Conservation (phyloP, 2,113 vertebrate species). For the Todiramphus saurophagus region DNA sequence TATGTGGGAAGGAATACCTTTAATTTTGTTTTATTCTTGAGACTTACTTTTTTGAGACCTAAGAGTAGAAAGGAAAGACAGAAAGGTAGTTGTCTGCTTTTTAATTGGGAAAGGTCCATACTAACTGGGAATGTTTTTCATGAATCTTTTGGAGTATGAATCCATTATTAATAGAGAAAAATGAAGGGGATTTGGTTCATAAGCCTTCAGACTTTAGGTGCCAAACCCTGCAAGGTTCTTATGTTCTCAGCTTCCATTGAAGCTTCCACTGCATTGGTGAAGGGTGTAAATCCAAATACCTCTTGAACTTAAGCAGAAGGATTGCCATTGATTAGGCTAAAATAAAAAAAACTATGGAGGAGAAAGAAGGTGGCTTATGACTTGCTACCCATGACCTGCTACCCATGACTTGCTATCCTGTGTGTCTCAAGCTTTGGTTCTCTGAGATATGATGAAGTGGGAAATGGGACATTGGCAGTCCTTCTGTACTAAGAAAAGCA, state of each 20-base stretch:
- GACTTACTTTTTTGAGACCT: not conserved
- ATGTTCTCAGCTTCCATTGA: not conserved
- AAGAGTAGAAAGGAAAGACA: not conserved
- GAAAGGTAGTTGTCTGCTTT: not conserved
- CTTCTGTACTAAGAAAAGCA: not conserved
- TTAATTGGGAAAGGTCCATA: not conserved
- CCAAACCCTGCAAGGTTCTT: not conserved
- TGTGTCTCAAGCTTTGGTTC: not conserved
- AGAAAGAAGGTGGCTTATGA: not conserved
- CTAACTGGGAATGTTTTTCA: not conserved
- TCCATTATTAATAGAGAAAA: not conserved
- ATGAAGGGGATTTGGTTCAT: not conserved
- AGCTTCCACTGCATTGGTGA: not conserved
- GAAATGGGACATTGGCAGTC: rapidly evolving
- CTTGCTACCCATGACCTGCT: not conserved
- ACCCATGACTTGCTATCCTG: not conserved
- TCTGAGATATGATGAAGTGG: not conserved
- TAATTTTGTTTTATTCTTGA: not conserved
- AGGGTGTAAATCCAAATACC: not conserved
- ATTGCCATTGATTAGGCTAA: not conserved
- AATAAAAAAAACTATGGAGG: not conserved
- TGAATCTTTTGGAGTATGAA: not conserved
- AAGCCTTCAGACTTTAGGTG: not conserved
- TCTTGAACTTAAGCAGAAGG: not conserved
- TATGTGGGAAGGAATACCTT: not conserved